Evolutionary conservation across 2,888 invertebrate species (phyloP).

Genomic region (Amblyjoppa proteus): DNA sequence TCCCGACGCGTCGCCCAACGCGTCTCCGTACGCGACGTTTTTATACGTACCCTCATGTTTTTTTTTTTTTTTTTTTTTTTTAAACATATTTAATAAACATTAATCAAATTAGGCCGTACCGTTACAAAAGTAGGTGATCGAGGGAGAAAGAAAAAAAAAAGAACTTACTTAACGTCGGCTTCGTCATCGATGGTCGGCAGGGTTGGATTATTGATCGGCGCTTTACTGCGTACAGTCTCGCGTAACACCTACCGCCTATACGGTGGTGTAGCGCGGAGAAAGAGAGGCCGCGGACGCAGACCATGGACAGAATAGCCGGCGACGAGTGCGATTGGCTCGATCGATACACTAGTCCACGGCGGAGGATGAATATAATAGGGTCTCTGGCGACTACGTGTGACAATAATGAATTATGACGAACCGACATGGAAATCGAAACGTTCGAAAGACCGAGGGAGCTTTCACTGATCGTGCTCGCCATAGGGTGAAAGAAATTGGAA

Average conservation of each 20-base stretch:
- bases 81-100: constrained; percentile 57
- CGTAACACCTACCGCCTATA: constrained; percentile 41
- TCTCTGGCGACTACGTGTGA: neutral
- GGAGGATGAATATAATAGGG: neutral
- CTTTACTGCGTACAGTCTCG: constrained; percentile 63
- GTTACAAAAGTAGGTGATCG: constrained; percentile 1
- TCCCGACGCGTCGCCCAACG: neutral
- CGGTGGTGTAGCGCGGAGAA: constrained; percentile 7
- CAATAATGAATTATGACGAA: neutral
- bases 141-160: constrained; percentile 39
- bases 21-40: neutral
- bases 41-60: neutral
- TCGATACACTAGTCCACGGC: neutral
- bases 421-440: neutral
- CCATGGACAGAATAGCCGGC: neutral
- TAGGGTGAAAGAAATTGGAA: neutral
- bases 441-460: neutral
- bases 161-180: constrained; percentile 31
- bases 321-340: constrained; percentile 6
- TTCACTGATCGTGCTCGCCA: neutral
- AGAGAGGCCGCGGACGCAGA: constrained; percentile 11
- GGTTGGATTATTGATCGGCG: constrained; percentile 76
- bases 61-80: neutral
- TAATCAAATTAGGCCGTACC: constrained; percentile 56
- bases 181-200: constrained; percentile 43